These are phyloP conservation scores for Pediacus dermestoides DNA, from an alignment of 2,888 invertebrate genomes.

Conservation along the genomic window DNA sequence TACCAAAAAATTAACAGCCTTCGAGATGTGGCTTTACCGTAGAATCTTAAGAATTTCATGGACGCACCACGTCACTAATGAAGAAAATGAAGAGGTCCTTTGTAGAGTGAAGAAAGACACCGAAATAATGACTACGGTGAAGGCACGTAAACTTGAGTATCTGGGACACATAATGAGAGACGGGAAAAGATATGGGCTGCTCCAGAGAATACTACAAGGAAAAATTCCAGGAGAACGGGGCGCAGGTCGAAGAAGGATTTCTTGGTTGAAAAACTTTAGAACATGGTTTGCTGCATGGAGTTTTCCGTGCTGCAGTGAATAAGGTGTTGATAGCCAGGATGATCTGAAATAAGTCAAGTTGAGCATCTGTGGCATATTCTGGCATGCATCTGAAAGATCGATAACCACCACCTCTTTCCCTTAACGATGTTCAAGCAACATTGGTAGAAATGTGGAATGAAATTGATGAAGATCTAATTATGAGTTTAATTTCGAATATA, in stretches of 20 bases:
- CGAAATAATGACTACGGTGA: constrained; percentile 9
- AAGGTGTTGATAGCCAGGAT: too few species aligned
- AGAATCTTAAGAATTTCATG: constrained; percentile 15
- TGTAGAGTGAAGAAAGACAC: constrained; percentile 2
- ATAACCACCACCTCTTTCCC: too few species aligned
- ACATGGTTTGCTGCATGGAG: constrained; percentile 8
- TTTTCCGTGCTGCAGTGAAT: too few species aligned
- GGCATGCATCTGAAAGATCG: too few species aligned
- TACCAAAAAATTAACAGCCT: too few species aligned
- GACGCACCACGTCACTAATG: constrained; percentile 16
- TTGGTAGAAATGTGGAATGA: too few species aligned
- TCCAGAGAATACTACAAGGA: constrained; percentile 9
- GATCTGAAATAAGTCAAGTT: too few species aligned
- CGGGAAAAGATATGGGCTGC: constrained; percentile 1
- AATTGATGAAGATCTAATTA: too few species aligned
- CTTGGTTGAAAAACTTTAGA: constrained; percentile 14
- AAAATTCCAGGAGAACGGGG: constrained; percentile 8
- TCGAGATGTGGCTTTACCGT: constrained; percentile 19
- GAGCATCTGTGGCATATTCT: too few species aligned
- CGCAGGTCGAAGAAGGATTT: constrained; percentile 13
- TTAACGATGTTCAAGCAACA: too few species aligned
- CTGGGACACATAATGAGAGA: constrained; percentile 14
- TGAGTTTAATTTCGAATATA: too few species aligned
- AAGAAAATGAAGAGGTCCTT: constrained; percentile 12
- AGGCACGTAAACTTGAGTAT: constrained; percentile 14